Evolutionary conservation across 2,888 invertebrate genomes (phyloP), one percentile per base, ranked within the genome.

Genomic region (Spodoptera littoralis): DNA sequence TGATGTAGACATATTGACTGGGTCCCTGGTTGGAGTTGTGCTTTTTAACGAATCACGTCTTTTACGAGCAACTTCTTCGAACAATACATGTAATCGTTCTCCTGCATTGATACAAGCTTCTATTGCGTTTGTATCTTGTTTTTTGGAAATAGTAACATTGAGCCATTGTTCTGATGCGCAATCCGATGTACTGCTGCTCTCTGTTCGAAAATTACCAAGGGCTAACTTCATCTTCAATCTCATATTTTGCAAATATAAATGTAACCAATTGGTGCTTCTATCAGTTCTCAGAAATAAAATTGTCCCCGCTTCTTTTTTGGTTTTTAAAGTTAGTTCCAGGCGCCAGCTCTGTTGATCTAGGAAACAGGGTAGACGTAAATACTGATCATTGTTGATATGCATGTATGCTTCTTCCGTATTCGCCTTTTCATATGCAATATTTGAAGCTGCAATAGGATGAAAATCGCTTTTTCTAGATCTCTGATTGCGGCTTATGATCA

Each of bases 341-440:
- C 76, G 80, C 95, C 95, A 95, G 60, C 88, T 88, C 22, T 88
- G 80, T 71, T 89, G 87, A 36, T 86, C 76, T 3, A 71, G 73
- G 70, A 91, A 92, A 80, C 95, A 95, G 1, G 94, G 92, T 46
- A 93, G 62, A 45, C 92, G 83, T 56, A 94, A 68, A 66, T 90
- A 94, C 56, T 93, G 88, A 45, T 88, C 90, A 56, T 88, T 81
- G 42, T 87, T 81, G 4, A 94, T 63, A 46, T 70, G 65, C 58
- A 94, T 71, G 71, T 83, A 93, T 0, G 90, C 92, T 88, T 95
- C 95, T 47, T 90, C 90, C 3, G 79, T 80, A 60, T 80, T 84
- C 8, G 91, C 89, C 61, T 87, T 89, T 70, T 94, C 91, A 62
- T 92, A 95, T 11, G 87, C 91, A 49, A 95, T 85, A 73, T 94